Percentiles rank a stretch among this genome's conserved stretches.
Evolutionary conservation across 1,140 invertebrate species (phyloP).

Genomic region (Drosophila varians): DNA sequence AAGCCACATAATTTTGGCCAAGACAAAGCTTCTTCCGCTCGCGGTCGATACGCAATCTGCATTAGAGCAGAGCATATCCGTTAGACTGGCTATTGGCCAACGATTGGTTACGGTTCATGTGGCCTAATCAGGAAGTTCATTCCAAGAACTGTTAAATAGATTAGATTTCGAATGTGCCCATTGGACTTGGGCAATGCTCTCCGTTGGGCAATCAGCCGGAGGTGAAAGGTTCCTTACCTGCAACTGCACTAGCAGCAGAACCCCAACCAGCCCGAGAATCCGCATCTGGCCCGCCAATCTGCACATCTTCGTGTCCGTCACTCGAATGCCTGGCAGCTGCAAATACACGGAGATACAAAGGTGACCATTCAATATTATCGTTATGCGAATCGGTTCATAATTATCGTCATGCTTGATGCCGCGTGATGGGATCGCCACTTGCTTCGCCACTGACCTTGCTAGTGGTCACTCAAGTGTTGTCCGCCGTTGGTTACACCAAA

Average conservation of each 20-base stretch:
- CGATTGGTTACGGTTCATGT: slow-evolving; percentile 79
- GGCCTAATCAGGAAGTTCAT: slow-evolving; percentile 72
- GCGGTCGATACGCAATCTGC: slow-evolving; percentile 75
- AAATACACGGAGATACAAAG: slow-evolving; percentile 31
- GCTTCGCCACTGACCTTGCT: slow-evolving; percentile 52
- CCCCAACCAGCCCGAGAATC: slow-evolving; percentile 35
- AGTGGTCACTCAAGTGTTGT: slow-evolving; percentile 71
- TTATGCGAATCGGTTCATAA: slow-evolving; percentile 36
- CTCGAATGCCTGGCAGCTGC: slow-evolving; percentile 48
- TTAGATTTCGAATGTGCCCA: slow-evolving; percentile 62
- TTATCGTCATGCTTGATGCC: slow-evolving; percentile 49
- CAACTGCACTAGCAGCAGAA: slow-evolving; percentile 23
- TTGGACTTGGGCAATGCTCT: slow-evolving; percentile 56
- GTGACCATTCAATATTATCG: slow-evolving; percentile 51
- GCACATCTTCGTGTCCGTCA: slow-evolving; percentile 50
- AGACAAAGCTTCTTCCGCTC: slow-evolving; percentile 51
- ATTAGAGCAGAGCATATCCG: slow-evolving; percentile 72
- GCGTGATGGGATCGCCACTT: neutral
- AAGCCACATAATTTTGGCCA: slow-evolving; percentile 53
- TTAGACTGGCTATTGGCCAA: slow-evolving; percentile 76
- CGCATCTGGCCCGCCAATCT: slow-evolving; percentile 20
- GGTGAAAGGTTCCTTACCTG: slow-evolving; percentile 63
- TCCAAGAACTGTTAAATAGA: slow-evolving; percentile 79
- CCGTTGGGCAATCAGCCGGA: slow-evolving; percentile 23
- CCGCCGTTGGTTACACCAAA: slow-evolving; percentile 46